Evolutionary conservation across 2,888 invertebrate species (phyloP).

Genomic region (Parnassius mnemosyne): DNA sequence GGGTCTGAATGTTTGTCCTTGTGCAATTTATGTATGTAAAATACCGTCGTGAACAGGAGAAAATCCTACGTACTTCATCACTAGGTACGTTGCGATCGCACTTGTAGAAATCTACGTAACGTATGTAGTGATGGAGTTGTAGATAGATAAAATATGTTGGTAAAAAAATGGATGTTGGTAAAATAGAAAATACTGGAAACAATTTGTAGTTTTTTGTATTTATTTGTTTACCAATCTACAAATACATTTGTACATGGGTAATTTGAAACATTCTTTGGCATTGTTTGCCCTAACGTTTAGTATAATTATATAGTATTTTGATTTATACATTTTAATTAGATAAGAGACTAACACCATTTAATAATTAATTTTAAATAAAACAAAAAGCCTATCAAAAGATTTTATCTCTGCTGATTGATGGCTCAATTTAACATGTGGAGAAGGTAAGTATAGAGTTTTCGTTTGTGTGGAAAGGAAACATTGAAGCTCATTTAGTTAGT

Average conservation of each 20-base stretch:
- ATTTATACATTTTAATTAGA: constrained; percentile 36
- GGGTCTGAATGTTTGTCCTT: too few species aligned
- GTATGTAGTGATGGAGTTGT: too few species aligned
- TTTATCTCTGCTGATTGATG: too few species aligned
- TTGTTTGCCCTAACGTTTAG: constrained; percentile 68
- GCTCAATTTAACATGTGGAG: too few species aligned
- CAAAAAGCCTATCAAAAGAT: not conserved
- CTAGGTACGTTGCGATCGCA: too few species aligned
- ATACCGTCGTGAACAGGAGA: too few species aligned
- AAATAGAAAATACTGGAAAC: constrained; percentile 11
- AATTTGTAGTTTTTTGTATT: constrained; percentile 36
- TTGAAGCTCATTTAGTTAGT: too few species aligned
- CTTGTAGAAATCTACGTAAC: too few species aligned
- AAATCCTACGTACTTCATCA: too few species aligned
- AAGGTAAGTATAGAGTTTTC: too few species aligned
- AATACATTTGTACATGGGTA: constrained; percentile 72
- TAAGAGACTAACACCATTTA: not conserved
- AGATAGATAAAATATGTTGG: not conserved
- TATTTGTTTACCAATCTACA: constrained; percentile 69
- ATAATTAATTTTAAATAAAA: constrained; percentile 3
- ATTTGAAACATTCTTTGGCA: constrained; percentile 62
- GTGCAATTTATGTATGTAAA: too few species aligned
- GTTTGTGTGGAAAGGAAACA: too few species aligned
- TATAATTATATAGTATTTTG: constrained; percentile 48
- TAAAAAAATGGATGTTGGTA: not conserved